These are phyloP conservation scores for Drosophila cognata DNA, from an alignment of 2,888 invertebrate species.

Conservation along the genomic window DNA sequence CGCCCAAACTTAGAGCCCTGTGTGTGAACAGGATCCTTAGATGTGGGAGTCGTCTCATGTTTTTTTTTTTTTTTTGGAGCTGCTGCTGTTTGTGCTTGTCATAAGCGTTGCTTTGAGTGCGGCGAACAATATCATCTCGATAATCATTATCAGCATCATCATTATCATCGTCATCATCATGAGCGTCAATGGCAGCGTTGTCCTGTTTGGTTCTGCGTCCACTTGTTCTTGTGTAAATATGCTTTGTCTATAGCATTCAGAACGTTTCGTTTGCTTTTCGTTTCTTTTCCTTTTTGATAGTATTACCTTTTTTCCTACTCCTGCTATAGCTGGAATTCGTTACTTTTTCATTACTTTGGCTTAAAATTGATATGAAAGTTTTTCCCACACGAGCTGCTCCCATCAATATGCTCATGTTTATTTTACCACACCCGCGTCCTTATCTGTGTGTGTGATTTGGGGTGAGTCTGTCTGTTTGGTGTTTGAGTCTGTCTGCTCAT, in stretches of 20 bases:
- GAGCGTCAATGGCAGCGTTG: conserved; percentile 17
- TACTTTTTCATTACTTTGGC: conserved; percentile 77
- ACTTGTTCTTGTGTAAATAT: conserved; percentile 76
- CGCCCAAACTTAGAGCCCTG: conserved; percentile 39
- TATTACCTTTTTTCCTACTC: conserved; percentile 23
- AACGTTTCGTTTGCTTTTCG: conserved; percentile 48
- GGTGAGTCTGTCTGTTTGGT: conserved; percentile 18
- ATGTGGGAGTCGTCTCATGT: conserved; percentile 33
- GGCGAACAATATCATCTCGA: conserved; percentile 67
- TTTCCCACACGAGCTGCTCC: conserved; percentile 60
- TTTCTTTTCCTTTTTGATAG: conserved; percentile 37
- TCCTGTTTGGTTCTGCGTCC: conserved; percentile 46
- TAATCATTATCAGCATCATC: conserved; percentile 46
- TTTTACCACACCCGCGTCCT: conserved; percentile 54
- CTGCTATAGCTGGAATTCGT: conserved; percentile 29
- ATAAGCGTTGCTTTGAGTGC: conserved; percentile 70
- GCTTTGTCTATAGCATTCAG: conserved; percentile 74
- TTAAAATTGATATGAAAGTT: conserved; percentile 82
- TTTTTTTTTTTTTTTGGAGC: conserved; percentile 25
- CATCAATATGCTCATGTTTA: conserved; percentile 79
- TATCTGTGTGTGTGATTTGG: conserved; percentile 8
- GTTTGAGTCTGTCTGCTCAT: conserved; percentile 45
- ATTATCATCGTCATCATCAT: conserved; percentile 13
- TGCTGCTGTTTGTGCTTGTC: conserved; percentile 44
- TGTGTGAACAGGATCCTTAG: conserved; percentile 77